phyloP scores from a whole-genome alignment of 2,888 invertebrate genomes.

The Phytoseiulus persimilis region DNA sequence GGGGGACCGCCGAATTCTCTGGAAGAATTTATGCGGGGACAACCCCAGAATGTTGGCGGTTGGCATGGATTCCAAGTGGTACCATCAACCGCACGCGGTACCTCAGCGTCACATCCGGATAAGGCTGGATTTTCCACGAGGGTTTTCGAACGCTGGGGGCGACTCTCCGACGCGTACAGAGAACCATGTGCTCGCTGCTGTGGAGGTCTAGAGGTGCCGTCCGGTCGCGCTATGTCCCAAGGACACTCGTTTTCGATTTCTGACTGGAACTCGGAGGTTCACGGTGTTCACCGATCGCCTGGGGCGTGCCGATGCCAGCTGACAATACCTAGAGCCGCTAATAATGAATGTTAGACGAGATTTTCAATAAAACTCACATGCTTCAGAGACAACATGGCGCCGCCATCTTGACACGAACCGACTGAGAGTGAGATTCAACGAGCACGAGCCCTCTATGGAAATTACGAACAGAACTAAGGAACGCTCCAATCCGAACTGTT shows the following conservation, averaged over 20 bases:
- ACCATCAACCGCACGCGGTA: no score
- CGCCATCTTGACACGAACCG: slow-evolving; percentile 26
- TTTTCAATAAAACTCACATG: slow-evolving; percentile 20
- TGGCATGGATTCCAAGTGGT: no score
- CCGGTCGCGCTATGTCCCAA: neutral
- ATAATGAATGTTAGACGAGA: neutral
- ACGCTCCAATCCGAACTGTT: neutral
- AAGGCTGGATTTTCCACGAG: no score
- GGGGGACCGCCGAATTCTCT: neutral
- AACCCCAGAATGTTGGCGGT: no score
- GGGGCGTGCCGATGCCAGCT: neutral
- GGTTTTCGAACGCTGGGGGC: neutral
- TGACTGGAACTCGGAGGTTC: neutral
- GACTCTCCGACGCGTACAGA: neutral
- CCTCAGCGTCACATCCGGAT: no score
- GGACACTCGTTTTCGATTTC: neutral
- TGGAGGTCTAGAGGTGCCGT: neutral
- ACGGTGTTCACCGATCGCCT: neutral
- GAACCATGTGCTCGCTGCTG: neutral
- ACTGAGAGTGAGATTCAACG: neutral
- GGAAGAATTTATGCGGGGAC: neutral
- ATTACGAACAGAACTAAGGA: neutral
- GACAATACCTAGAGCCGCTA: neutral
- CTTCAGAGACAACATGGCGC: slow-evolving; percentile 34
- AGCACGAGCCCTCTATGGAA: neutral